A percentile compares a stretch with the other conserved stretches of the same genome.
phyloP scores from a whole-genome alignment of 1,140 invertebrate species.

The Pollicipes pollicipes region DNA sequence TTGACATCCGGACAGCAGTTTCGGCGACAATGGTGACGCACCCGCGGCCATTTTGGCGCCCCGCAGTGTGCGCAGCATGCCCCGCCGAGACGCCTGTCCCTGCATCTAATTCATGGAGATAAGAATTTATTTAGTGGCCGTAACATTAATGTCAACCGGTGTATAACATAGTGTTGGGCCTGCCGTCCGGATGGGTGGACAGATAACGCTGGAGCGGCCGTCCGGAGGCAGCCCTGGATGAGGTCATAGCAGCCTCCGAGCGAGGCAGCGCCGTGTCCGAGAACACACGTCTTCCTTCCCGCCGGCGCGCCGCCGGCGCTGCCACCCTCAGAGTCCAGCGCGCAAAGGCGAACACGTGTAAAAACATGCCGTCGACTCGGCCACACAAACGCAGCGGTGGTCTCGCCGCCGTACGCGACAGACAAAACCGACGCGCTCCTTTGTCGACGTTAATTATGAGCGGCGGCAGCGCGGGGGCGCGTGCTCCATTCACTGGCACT shows the following conservation, averaged over 20 bases:
- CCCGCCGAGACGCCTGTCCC: background rate
- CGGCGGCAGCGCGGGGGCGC: no score
- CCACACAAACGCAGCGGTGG: background rate
- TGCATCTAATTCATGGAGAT: background rate
- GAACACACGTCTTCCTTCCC: background rate
- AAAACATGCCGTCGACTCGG: background rate
- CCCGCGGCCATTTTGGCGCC: background rate
- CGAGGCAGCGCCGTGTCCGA: background rate
- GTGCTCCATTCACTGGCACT: background rate
- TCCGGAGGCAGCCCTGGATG: no score
- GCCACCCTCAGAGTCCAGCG: background rate
- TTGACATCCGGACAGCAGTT: background rate
- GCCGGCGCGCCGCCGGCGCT: no score
- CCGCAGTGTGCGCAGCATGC: background rate
- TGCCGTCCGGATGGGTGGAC: background rate
- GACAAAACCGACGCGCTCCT: background rate
- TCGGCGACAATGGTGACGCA: background rate
- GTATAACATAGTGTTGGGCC: background rate
- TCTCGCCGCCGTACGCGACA: background rate
- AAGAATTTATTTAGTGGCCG: conserved; percentile 2
- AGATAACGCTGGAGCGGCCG: background rate
- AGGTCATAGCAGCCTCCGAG: no score
- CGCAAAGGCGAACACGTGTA: background rate
- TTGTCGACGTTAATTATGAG: conserved; percentile 2
- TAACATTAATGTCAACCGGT: background rate